Base-by-base conservation (phyloP, 2,888 invertebrate species). In the Camptogramma bilineatum region DNA sequence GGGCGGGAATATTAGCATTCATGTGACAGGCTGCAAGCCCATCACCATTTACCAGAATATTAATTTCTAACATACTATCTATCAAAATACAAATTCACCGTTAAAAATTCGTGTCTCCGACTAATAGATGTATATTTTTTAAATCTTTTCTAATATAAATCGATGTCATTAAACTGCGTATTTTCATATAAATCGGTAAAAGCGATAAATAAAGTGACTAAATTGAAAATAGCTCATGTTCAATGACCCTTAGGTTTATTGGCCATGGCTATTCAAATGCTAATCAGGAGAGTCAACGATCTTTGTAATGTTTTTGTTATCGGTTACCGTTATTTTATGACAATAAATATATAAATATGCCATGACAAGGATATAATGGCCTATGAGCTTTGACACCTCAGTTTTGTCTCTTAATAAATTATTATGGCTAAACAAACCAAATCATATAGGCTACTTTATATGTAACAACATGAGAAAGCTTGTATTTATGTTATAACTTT, bases 261-360 rank as follows among this genome's bases (percentile, higher is more conserved):
- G 62, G 56, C 62, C 62, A 46, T 51, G 2, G 8, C 68, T 51
- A 65, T 63, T 65, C 59, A 53, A 67, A 63, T 47, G 18, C n/a
- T 31, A 62, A 76, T 75, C 68, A 73, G 52, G 24, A n/a, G 52
- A 21, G 62, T 55, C 51, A 55, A 17, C 24, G 55, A 51, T 51
- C 56, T 19, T 1, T 21, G 4, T 19, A 16, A 44, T 42, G n/a
- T 39, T 52, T 8, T 42, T 44, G n/a, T 50, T 48, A 18, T 50
- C 13, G 13, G 21, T 18, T 50, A 39, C 50, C 55, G 47, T 48
- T 28, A 31, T 55, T 16, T 52, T 28, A 28, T 10, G 7, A 19
- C 5, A 52, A 13, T 39, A 28, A 44, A 39, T 39, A 13, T 39
- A 39, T 13, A 13, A 13, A 4, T 39, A 10, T 13, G 34, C 34